Base-by-base conservation (phyloP, 53 echinoderm and acorn worm species). In the Hippasteria phrygiana region DNA sequence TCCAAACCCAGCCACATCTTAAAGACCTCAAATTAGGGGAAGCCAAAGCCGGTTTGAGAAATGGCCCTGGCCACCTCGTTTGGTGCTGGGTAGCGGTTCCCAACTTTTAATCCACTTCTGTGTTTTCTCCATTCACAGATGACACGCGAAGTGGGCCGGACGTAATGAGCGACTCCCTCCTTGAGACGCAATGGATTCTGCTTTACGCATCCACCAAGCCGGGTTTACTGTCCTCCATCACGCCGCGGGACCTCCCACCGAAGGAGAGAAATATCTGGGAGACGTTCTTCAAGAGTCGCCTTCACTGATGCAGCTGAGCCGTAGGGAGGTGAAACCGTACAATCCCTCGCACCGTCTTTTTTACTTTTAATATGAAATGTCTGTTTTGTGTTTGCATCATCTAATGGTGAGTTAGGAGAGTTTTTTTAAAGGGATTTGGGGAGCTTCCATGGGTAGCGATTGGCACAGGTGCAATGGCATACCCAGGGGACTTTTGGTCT, bases 261-360 rank as follows among this genome's bases (percentile, higher is more conserved):
- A 85, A 85, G 69, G 85, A 85, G 54, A 32, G 85, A 53, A 71
- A 85, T 31, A 34, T 85, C 1, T 85, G 85, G 85, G 85, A 85
- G 24, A 45, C 46, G 18, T 85, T 85, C 71, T 85, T 85, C 50
- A 71, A 36, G 71, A 85, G 85, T 35, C 32, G 85, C 12, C 85
- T 85, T 36, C 71, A 71, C 20, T 85, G 34, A 54, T 50, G 27
- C 59, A 59, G 59, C 59, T 59, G 59, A 59, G 26, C 20, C 20
- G 2, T 14, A 51, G 51, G 20, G 3, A 43, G 64, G 64, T 78
- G 78, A 78, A 78, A 59, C 66, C 43, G 1, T 27, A 43, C 33
- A 62, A 5, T 35, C 42, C 80, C 54, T 54, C 39, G 40, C 27
- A n/a, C n/a, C n/a, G n/a, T n/a, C n/a, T n/a, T n/a, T n/a, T n/a